A percentile compares a stretch with the other conserved stretches of the same genome.
Conservation (phyloP, 2,113 vertebrate species). For the Ictidomys tridecemlineatus region DNA sequence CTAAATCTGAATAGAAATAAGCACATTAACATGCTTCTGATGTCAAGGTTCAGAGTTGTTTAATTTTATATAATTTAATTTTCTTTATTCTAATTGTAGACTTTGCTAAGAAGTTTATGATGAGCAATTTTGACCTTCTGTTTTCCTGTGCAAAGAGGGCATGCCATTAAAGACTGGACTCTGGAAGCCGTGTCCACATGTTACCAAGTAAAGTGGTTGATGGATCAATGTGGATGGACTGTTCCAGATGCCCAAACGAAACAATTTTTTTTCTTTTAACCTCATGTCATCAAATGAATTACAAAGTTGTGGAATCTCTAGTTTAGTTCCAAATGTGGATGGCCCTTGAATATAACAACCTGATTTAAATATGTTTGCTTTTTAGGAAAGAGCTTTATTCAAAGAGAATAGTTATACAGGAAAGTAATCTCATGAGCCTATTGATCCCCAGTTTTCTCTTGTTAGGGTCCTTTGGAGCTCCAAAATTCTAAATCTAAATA, state of each 20-base stretch:
- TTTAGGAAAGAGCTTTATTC: neutral
- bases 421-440: neutral
- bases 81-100: conserved; percentile 9
- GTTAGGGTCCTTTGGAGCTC: neutral
- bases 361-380: neutral
- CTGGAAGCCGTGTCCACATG: neutral
- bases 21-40: conserved; percentile 13
- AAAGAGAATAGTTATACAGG: neutral
- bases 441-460: neutral
- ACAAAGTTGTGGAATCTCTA: neutral
- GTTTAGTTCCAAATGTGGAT: neutral
- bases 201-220: neutral
- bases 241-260: neutral
- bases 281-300: neutral
- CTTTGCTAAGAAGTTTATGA: conserved; percentile 9
- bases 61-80: neutral
- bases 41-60: neutral
- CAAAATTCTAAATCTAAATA: neutral
- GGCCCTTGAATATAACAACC: neutral
- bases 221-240: neutral
- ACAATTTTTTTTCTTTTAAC: neutral
- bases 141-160: neutral
- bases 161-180: neutral
- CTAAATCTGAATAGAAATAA: neutral
- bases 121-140: neutral